Percentiles rank a stretch among this genome's conserved stretches.
Conservation (phyloP, 2,113 vertebrate species). For the Suncus etruscus region DNA sequence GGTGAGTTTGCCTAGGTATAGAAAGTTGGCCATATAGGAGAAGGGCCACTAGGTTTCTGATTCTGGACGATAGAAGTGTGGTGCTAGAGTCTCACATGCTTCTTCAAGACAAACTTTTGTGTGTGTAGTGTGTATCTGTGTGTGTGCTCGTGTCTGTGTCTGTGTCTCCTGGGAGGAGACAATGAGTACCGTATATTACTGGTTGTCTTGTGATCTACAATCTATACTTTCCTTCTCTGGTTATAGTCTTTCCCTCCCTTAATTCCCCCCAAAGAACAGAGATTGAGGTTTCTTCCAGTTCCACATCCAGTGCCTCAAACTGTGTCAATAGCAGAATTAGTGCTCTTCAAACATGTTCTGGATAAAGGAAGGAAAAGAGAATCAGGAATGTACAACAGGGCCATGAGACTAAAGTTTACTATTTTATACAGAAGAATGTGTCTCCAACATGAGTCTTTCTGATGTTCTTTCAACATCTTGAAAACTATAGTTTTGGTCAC, state of each 20-base stretch:
- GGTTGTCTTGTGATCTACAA: not conserved
- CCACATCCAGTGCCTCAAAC: not conserved
- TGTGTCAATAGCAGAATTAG: not conserved
- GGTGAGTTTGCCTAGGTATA: fast-evolving
- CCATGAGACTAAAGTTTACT: not conserved
- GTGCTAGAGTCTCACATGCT: not conserved
- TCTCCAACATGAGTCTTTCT: not conserved
- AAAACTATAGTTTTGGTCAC: not conserved
- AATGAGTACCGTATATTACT: not conserved
- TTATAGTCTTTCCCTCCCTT: not conserved
- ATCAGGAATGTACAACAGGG: not conserved
- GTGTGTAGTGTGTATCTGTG: not conserved
- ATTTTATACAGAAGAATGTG: not conserved
- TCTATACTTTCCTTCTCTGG: not conserved
- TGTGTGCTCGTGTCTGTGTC: not conserved
- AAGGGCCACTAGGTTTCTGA: not conserved
- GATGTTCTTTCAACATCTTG: not conserved
- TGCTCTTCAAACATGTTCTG: not conserved
- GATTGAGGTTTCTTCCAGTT: not conserved
- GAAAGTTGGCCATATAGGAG: not conserved
- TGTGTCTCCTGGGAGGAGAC: not conserved
- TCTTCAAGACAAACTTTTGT: no score
- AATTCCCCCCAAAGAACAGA: not conserved
- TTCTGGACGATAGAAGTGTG: not conserved
- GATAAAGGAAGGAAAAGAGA: not conserved